Percentiles rank a stretch among this genome's conserved stretches.
Conservation (phyloP, 2,888 invertebrate genomes). For the Rotaria socialis region DNA sequence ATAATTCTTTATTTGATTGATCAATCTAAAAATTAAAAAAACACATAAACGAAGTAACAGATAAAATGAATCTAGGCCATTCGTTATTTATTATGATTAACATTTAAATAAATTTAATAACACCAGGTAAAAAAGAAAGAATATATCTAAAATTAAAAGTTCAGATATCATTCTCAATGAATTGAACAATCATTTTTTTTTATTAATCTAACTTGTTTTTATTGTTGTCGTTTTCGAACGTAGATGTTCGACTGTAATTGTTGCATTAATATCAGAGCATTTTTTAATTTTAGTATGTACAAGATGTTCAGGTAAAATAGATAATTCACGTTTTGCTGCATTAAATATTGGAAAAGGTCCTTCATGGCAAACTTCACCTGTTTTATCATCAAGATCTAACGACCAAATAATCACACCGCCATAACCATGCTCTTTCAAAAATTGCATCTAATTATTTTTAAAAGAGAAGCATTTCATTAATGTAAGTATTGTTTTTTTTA, state of each 20-base stretch:
- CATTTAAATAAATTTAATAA: background rate
- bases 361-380: slow-evolving; percentile 44
- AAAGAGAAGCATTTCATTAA: too few species aligned
- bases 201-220: background rate
- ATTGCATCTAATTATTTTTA: slow-evolving; percentile 23
- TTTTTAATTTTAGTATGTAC: background rate
- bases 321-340: slow-evolving; percentile 43
- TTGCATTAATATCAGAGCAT: background rate
- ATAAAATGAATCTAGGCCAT: too few species aligned
- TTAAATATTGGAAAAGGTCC: slow-evolving; percentile 46
- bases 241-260: background rate
- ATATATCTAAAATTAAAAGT: background rate
- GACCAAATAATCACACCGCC: slow-evolving; percentile 47
- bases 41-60: background rate
- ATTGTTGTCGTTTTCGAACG: background rate
- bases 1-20: background rate
- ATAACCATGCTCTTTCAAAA: slow-evolving; percentile 42
- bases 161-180: background rate
- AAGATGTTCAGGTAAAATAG: background rate
- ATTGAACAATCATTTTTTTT: background rate
- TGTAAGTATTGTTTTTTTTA: background rate
- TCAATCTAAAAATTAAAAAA: background rate
- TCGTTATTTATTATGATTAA: background rate
- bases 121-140: background rate
- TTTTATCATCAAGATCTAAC: slow-evolving; percentile 45